phyloP scores from a whole-genome alignment of 2,113 vertebrate genomes.

The Oriolus oriolus region DNA sequence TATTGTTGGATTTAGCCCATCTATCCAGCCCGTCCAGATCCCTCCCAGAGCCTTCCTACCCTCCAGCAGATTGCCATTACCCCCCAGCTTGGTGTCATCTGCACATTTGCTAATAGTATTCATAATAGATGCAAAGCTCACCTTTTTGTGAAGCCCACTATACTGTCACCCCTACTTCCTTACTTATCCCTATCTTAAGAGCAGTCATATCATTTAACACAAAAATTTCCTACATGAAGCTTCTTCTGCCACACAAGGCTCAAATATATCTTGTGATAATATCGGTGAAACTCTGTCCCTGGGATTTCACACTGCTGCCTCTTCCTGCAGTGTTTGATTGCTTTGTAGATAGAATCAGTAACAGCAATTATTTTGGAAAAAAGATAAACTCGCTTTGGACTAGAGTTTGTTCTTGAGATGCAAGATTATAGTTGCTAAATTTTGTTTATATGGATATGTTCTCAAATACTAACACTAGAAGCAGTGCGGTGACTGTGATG shows the following conservation, averaged over 20 bases:
- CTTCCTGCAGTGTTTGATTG: background rate
- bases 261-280: background rate
- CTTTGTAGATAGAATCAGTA: background rate
- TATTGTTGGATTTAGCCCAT: background rate
- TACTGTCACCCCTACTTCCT: background rate
- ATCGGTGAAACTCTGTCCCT: background rate
- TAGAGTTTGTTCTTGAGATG: background rate
- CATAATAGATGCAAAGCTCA: background rate
- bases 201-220: background rate
- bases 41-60: background rate
- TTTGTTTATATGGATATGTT: background rate
- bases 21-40: background rate
- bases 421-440: background rate
- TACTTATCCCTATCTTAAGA: background rate
- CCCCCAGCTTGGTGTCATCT: background rate
- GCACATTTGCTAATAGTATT: background rate
- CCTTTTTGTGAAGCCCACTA: background rate
- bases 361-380: background rate
- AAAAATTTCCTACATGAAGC: background rate
- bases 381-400: background rate
- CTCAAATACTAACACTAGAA: background rate
- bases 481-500: background rate
- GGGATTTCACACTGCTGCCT: background rate
- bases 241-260: background rate
- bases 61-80: background rate